These are phyloP conservation scores for Heterocephalus glaber DNA, from an alignment of 2,113 vertebrate genomes.

Conservation along the genomic window DNA sequence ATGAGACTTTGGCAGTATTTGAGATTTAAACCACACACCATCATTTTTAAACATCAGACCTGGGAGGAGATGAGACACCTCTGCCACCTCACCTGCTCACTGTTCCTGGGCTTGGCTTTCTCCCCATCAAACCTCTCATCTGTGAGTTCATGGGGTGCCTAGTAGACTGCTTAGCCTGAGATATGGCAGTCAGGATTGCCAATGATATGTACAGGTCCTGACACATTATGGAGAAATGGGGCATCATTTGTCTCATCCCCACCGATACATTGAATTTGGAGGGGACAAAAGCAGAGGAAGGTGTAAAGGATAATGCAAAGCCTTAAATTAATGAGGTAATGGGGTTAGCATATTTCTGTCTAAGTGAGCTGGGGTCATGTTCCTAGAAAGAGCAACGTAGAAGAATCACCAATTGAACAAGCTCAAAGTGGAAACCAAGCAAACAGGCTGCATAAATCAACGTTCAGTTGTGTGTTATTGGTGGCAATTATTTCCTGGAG, in stretches of 20 bases:
- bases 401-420: conserved; percentile 46
- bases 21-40: neutral
- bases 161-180: neutral
- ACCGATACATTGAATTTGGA: conserved; percentile 47
- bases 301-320: neutral
- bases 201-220: neutral
- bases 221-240: neutral
- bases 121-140: neutral
- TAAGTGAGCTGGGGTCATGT: conserved; percentile 56
- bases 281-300: neutral
- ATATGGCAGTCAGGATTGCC: neutral
- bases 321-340: conserved; percentile 68
- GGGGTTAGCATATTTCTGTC: conserved; percentile 62
- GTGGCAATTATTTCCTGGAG: conserved; percentile 67
- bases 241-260: conserved; percentile 8
- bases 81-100: neutral
- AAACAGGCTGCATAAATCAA: conserved; percentile 71
- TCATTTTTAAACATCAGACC: neutral
- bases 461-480: conserved; percentile 70
- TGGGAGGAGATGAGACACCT: neutral
- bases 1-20: neutral
- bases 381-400: conserved; percentile 40
- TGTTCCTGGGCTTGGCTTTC: neutral
- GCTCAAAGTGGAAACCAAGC: conserved; percentile 65
- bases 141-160: neutral